Percentiles rank a stretch among this genome's conserved stretches.
Evolutionary conservation across 2,113 vertebrate species (phyloP).

Genomic region (Thinocorus orbignyianus): DNA sequence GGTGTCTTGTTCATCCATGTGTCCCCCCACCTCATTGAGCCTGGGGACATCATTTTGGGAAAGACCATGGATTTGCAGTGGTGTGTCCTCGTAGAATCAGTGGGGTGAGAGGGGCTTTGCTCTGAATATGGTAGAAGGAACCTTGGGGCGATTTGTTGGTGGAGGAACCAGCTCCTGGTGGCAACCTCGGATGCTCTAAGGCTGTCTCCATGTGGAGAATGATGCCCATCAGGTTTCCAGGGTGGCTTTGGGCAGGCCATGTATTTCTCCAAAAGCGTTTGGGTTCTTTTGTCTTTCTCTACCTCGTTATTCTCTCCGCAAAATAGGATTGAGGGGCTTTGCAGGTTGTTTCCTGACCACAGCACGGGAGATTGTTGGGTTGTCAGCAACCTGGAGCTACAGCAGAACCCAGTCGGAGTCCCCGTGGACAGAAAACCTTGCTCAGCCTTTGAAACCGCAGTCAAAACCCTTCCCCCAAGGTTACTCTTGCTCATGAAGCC

Average conservation of each 20-base stretch:
- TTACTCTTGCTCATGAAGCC: neutral
- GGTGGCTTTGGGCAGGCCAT: neutral
- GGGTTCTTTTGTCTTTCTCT: neutral
- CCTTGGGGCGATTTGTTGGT: neutral
- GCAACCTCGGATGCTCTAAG: neutral
- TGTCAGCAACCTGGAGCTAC: conserved; percentile 55
- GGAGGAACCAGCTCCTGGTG: neutral
- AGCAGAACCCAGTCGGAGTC: conserved; percentile 24
- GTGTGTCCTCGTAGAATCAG: neutral
- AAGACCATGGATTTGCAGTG: accelerated
- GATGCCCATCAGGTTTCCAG: neutral
- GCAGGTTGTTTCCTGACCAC: conserved; percentile 20
- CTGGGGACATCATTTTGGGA: neutral
- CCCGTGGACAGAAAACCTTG: conserved; percentile 22
- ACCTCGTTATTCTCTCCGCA: neutral
- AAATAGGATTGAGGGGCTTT: neutral
- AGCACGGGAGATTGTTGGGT: neutral
- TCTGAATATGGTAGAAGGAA: neutral
- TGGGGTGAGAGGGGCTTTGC: neutral
- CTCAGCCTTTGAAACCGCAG: conserved; percentile 60
- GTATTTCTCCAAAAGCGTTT: neutral
- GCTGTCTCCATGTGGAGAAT: accelerated
- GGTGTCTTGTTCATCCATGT: neutral
- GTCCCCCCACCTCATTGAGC: neutral
- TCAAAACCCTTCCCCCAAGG: conserved; percentile 33